A percentile compares a stretch with the other conserved stretches of the same genome.
Evolutionary conservation across 2,888 invertebrate species (phyloP).

Genomic region (Globia sparganii): DNA sequence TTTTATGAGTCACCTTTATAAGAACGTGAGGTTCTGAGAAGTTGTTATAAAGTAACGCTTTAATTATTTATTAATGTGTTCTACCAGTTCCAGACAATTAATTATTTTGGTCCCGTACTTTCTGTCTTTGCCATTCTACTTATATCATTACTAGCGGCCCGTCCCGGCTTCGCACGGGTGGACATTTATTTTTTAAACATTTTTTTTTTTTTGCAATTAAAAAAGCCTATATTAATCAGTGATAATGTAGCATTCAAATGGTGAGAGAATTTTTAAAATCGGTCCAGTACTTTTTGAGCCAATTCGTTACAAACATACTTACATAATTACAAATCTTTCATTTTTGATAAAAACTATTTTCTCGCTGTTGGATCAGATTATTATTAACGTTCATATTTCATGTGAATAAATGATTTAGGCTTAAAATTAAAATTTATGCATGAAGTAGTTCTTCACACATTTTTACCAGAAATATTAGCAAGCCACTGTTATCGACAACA

Average conservation of each 20-base stretch:
- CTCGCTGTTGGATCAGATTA: too few species aligned
- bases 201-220: too few species aligned
- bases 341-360: not conserved
- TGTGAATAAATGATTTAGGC: not conserved
- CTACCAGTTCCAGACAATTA: not conserved
- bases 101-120: not conserved
- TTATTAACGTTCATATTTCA: not conserved
- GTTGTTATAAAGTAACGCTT: not conserved
- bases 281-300: too few species aligned
- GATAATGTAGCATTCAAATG: too few species aligned
- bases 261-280: too few species aligned
- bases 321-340: too few species aligned
- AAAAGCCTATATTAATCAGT: too few species aligned
- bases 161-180: too few species aligned
- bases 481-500: conserved; percentile 24
- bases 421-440: not conserved
- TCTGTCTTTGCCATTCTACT: not conserved
- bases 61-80: not conserved
- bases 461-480: not conserved
- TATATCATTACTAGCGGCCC: too few species aligned
- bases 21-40: not conserved
- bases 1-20: conserved; percentile 18
- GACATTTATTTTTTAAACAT: too few species aligned
- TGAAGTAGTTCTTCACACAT: not conserved
- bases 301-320: too few species aligned